Evolutionary conservation across 2,797 vertebrate species (phyloP).

Genomic region (Nyctibius grandis): DNA sequence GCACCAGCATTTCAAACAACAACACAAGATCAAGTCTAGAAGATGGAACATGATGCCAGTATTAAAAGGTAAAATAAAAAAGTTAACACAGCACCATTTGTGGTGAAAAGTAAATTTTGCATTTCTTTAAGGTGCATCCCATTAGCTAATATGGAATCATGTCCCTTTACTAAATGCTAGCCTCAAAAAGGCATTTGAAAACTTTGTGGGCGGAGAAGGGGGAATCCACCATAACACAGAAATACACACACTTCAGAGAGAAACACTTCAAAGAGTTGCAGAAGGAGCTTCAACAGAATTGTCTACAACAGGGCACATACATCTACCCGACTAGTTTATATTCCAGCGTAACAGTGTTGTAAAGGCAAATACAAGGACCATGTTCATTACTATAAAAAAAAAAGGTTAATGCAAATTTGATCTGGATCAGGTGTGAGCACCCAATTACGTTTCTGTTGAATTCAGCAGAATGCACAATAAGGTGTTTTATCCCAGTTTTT

Average conservation of each 20-base stretch:
- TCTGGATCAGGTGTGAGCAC: not conserved
- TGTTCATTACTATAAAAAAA: not conserved
- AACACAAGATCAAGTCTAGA: not conserved
- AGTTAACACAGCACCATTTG: not conserved
- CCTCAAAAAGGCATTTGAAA: not conserved
- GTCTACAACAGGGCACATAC: not conserved
- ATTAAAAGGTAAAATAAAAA: not conserved
- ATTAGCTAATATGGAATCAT: not conserved
- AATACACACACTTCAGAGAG: not conserved
- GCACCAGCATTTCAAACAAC: not conserved
- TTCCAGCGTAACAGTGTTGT: not conserved
- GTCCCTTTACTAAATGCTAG: not conserved
- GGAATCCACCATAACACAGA: not conserved
- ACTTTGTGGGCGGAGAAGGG: fast-evolving
- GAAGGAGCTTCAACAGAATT: not conserved
- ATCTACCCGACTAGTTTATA: not conserved
- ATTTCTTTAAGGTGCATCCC: not conserved
- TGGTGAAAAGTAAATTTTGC: not conserved
- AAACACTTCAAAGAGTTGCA: constrained; percentile 4
- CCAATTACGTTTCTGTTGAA: not conserved
- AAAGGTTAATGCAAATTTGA: not conserved
- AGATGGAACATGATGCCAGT: not conserved
- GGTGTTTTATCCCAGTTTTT: not conserved
- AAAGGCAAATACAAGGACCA: not conserved
- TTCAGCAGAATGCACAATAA: not conserved